A percentile compares a stretch with the other conserved stretches of the same genome.
These are phyloP conservation scores for Anarhynchus alexandrinus DNA, from an alignment of 2,113 vertebrate species.

Conservation along the genomic window DNA sequence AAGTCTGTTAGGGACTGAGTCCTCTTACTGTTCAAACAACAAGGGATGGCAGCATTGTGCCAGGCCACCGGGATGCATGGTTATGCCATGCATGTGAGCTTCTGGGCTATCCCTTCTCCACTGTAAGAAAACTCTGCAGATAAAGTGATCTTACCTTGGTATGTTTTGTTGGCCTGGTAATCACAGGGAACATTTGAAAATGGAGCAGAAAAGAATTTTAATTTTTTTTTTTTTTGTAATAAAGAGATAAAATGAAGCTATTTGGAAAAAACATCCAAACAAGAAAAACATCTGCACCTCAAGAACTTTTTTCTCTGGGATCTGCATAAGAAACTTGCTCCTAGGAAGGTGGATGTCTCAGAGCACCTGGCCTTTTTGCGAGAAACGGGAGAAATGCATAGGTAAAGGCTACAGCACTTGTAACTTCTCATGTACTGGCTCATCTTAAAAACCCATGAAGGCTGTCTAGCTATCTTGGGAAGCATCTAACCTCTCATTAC, in stretches of 20 bases:
- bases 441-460: not conserved
- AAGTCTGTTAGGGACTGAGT: not conserved
- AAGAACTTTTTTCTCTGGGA: not conserved
- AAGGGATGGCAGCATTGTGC: not conserved
- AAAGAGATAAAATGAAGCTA: not conserved
- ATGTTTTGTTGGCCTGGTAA: not conserved
- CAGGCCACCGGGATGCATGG: not conserved
- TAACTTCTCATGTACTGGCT: not conserved
- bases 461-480: not conserved
- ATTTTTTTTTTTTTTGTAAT: not conserved
- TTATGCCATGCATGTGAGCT: not conserved
- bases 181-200: not conserved
- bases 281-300: not conserved
- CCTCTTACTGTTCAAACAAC: not conserved
- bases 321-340: not conserved
- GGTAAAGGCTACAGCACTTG: not conserved
- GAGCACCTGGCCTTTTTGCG: not conserved
- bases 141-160: not conserved
- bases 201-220: not conserved
- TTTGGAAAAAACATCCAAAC: not conserved
- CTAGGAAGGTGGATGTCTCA: not conserved
- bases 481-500: conserved; percentile 6
- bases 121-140: not conserved
- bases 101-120: not conserved
- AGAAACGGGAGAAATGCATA: not conserved